phyloP scores from a whole-genome alignment of 2,797 vertebrate genomes.

The Rhyacichthys aspro region DNA sequence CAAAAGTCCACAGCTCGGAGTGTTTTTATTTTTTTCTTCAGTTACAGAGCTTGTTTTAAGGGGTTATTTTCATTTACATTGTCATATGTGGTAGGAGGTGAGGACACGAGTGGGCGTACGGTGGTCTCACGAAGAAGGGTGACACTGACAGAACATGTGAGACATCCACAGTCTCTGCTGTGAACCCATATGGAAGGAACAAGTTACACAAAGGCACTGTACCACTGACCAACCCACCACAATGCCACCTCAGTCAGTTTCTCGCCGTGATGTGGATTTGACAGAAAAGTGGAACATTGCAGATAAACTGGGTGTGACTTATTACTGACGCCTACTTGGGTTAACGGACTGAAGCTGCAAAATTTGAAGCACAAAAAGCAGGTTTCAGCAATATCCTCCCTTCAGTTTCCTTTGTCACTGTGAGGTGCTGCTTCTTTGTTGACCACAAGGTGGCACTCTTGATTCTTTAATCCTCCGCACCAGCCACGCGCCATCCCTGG shows the following conservation, averaged over 20 bases:
- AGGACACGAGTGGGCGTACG: slow-evolving; percentile 37
- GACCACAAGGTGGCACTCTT: slow-evolving; percentile 74
- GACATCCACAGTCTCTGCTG: slow-evolving; percentile 45
- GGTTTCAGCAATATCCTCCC: slow-evolving; percentile 40
- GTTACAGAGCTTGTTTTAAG: slow-evolving; percentile 6
- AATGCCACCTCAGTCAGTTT: slow-evolving; percentile 22
- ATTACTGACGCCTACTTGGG: slow-evolving; percentile 35
- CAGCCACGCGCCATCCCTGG: neutral
- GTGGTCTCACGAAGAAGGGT: slow-evolving; percentile 48
- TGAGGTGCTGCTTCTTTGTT: neutral
- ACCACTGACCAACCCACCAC: slow-evolving; percentile 60
- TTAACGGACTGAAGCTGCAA: slow-evolving; percentile 23
- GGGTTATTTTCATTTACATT: neutral
- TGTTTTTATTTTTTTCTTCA: slow-evolving; percentile 26
- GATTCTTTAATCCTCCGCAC: slow-evolving; percentile 40
- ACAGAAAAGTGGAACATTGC: slow-evolving; percentile 42
- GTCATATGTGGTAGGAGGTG: neutral
- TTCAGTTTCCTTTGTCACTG: slow-evolving; percentile 5
- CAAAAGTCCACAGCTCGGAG: slow-evolving; percentile 4
- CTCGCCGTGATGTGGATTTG: slow-evolving; percentile 26
- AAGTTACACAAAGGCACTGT: slow-evolving; percentile 26
- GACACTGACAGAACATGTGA: slow-evolving; percentile 53
- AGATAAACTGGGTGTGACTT: slow-evolving; percentile 15
- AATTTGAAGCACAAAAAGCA: slow-evolving; percentile 24
- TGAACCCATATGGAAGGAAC: slow-evolving; percentile 48